Base-by-base conservation (phyloP, 2,888 invertebrate genomes). In the Oxyteleia sp. region DNA sequence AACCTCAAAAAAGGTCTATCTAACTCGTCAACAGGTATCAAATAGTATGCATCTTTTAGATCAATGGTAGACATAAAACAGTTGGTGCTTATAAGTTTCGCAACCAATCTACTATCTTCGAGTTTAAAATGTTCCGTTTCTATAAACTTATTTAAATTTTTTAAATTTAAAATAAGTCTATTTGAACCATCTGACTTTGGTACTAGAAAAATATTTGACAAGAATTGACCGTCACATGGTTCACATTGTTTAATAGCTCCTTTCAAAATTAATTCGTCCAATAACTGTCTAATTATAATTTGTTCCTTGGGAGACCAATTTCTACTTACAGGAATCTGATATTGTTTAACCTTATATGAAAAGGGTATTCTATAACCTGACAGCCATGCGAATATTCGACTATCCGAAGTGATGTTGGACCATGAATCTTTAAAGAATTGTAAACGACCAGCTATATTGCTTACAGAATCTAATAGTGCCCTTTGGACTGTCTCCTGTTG, bases 1-100 rank as follows among this genome's bases (percentile, higher is more conserved):
- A 88, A 86, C 3, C 85, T 64, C 13, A 86, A 35, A 55, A 69
- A 86, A 35, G 83, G 86, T 51, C 59, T 61, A 18, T 76, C 23
- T 13, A 32, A 29, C 45, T 83, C 29, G 16, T 45, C 1, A 11
- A 86, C 41, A 2, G 84, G 71, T 0, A 87, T 20, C 20, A 66
- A 15, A 45, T 74, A 85, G 43, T 80, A 85, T 0, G 84, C 79
- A 32, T 84, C 85, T 45, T 84, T 76, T 1, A 84, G 7, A 53
- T 82, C 85, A 13, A 85, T n/a, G 8, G 51, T 81, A 18, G 66
- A 32, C 74, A 84, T 85, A 41, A 72, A 85, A 59, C 45, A 68
- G 61, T 51, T n/a, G n/a, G n/a, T n/a, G 15, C 3, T 43, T 0
- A n/a, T n/a, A n/a, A n/a, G n/a, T n/a, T n/a, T n/a, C n/a, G 16